These are phyloP conservation scores for Dasyornis broadbenti DNA, from an alignment of 2,113 vertebrate genomes.

Conservation along the genomic window DNA sequence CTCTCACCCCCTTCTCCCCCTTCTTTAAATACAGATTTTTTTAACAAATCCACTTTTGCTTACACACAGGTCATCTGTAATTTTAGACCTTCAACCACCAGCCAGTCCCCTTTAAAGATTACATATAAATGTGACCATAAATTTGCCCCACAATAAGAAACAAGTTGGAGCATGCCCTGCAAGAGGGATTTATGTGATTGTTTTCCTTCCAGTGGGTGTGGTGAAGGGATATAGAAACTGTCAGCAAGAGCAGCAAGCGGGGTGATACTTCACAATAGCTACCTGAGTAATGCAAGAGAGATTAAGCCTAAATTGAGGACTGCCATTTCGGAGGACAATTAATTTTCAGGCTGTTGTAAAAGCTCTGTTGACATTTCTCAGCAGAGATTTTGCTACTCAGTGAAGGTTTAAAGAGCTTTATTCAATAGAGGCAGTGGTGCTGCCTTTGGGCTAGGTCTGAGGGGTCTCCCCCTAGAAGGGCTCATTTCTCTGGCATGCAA, in stretches of 20 bases:
- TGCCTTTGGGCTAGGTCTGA: not conserved
- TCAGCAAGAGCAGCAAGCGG: not conserved
- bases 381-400: not conserved
- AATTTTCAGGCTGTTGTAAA: conserved; percentile 22
- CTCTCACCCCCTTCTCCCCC: not conserved
- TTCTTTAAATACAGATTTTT: conserved; percentile 27
- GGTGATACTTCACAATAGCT: conserved; percentile 53
- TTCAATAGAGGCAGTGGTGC: not conserved
- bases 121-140: not conserved
- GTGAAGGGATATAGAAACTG: conserved; percentile 32
- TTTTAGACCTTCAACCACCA: conserved; percentile 55
- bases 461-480: not conserved
- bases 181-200: conserved; percentile 54
- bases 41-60: conserved; percentile 47
- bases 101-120: conserved; percentile 46
- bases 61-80: conserved; percentile 56
- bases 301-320: conserved; percentile 43
- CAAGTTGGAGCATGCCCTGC: conserved; percentile 37
- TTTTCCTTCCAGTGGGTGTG: conserved; percentile 51
- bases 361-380: conserved; percentile 47
- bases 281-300: conserved; percentile 42
- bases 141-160: conserved; percentile 50
- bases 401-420: not conserved
- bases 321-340: conserved; percentile 41
- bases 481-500: not conserved